Conservation (phyloP, 2,797 vertebrate genomes). For the Pempheris klunzingeri region DNA sequence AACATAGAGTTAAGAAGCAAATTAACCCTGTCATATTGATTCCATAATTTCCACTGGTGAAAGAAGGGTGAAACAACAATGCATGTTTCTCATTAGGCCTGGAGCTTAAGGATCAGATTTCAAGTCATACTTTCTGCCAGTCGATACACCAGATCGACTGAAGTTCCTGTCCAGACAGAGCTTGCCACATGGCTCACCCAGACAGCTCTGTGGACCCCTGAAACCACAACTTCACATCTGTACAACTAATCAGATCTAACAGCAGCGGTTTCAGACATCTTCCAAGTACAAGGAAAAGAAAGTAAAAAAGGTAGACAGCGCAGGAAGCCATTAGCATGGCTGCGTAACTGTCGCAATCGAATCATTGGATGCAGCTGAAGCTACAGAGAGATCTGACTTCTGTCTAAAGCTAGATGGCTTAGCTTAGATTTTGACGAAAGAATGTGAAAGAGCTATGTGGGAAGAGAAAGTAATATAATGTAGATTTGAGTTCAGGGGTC, state of each 20-base stretch:
- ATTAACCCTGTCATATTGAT: background rate
- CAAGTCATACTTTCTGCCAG: conserved; percentile 34
- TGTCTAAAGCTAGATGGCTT: conserved; percentile 23
- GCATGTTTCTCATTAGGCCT: conserved; percentile 68
- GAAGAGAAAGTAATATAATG: background rate
- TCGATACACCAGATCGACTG: conserved; percentile 56
- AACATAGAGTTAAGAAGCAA: background rate
- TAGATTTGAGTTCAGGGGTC: background rate
- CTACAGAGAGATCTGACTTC: conserved; percentile 24
- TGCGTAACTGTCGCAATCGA: background rate
- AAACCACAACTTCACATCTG: conserved; percentile 74
- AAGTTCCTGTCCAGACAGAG: conserved; percentile 70
- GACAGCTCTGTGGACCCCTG: conserved; percentile 51
- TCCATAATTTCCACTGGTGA: conserved; percentile 27
- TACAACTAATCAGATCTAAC: conserved; percentile 61
- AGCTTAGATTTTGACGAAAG: conserved; percentile 4
- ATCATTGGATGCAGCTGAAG: conserved; percentile 39
- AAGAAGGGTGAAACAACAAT: conserved; percentile 53
- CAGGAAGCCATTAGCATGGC: conserved; percentile 32
- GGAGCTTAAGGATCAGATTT: conserved; percentile 49
- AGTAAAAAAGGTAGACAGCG: conserved; percentile 19
- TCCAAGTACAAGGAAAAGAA: conserved; percentile 22
- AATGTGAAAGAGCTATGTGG: background rate
- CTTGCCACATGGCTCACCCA: conserved; percentile 62
- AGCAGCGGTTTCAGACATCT: conserved; percentile 27